Conservation (phyloP, 2,113 vertebrate genomes). For the Orycteropus afer region DNA sequence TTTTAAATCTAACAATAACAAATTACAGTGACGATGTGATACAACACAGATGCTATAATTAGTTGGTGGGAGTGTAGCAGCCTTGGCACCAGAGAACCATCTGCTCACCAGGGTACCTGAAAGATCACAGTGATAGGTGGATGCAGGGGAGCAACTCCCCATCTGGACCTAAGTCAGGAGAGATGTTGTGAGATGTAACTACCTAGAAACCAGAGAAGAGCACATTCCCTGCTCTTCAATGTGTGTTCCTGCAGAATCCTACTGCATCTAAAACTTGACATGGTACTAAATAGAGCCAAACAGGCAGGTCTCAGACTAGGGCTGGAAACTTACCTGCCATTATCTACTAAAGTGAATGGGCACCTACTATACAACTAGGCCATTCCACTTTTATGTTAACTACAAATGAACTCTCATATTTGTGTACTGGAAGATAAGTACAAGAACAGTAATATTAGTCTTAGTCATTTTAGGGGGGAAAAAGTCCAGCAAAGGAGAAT, state of each 20-base stretch:
- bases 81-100: neutral
- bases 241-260: neutral
- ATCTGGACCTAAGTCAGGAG: neutral
- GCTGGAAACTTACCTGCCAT: conserved; percentile 1
- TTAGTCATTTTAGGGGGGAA: neutral
- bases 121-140: neutral
- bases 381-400: neutral
- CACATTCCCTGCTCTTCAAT: neutral
- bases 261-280: neutral
- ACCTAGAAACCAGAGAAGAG: neutral
- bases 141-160: neutral
- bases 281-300: neutral
- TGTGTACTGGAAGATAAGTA: neutral
- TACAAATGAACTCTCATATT: neutral
- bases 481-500: neutral
- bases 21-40: neutral
- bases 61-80: neutral
- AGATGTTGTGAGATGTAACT: neutral
- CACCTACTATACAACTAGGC: neutral
- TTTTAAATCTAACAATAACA: neutral
- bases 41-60: neutral
- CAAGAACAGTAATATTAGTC: neutral
- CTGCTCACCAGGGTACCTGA: neutral
- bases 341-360: neutral
- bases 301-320: neutral